Base-by-base conservation (phyloP, 2,797 vertebrate species). In the Coracias cyanogaster region DNA sequence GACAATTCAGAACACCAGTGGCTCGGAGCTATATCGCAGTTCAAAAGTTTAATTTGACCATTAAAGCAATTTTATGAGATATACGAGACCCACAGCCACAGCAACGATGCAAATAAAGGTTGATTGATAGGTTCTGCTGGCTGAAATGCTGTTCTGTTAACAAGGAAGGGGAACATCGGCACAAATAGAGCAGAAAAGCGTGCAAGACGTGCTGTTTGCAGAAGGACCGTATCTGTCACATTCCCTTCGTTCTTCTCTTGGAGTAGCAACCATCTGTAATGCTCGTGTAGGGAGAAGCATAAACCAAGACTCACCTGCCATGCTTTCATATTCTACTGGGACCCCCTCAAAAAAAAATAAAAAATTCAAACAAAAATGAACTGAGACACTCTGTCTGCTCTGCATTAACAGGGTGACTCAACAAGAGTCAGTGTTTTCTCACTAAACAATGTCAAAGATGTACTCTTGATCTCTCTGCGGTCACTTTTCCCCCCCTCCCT, bases 41-140 rank as follows among this genome's bases (percentile, higher is more conserved):
- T 82, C 72, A 83, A 31, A 95, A 93, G 85, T 90, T 96, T 90
- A 88, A 95, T 93, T 82, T 73, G 78, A 49, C 54, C 64, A 81
- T 62, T 64, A 90, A 79, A 90, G 74, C 58, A 60, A 60, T 77
- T 96, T 92, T 54, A 52, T 9, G 72, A 83, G 78, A 20, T 48
- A 67, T 33, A 74, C 16, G 61, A 67, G 87, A 85, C 52, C 58
- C 62, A 18, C 46, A 84, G 66, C 52, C 89, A 13, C 79, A 48
- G 69, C 79, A 82, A 3, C 1, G 43, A 79, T 65, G 88, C 81
- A 85, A 54, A 87, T 31, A 13, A 70, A 83, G 65, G 81, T 2
- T 64, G 90, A 93, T 16, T n/a, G 82, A 83, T 72, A 46, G 1
- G 0, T 35, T 43, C 84, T 72, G 73, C 65, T 7, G 10, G 46